These are phyloP conservation scores for Pyxicephalus adspersus DNA, from an alignment of 2,113 vertebrate genomes.

Conservation along the genomic window DNA sequence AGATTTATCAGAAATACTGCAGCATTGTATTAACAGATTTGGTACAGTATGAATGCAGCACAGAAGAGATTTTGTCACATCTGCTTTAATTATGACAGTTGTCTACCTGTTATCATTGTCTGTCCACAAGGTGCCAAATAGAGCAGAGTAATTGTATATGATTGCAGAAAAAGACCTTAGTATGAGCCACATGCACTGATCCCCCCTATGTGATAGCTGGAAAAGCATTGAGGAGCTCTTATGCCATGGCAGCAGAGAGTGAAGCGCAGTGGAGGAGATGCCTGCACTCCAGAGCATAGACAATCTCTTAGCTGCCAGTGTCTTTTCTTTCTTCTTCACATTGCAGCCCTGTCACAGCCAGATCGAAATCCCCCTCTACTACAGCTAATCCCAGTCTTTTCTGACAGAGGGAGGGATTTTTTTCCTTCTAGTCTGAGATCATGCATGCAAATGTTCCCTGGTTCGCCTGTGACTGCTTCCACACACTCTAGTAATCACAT, in stretches of 20 bases:
- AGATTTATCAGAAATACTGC: too few relatives aligned
- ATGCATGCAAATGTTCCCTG: conserved; percentile 38
- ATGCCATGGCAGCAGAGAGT: conserved; percentile 3
- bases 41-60: too few relatives aligned
- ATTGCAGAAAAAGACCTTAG: neutral
- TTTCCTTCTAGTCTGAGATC: conserved; percentile 15
- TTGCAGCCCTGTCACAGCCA: conserved; percentile 62
- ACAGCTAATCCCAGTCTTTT: conserved; percentile 37
- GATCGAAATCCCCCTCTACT: conserved; percentile 48
- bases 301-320: conserved; percentile 59
- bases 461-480: conserved; percentile 35
- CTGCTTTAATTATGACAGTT: too few relatives aligned
- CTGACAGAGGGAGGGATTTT: conserved; percentile 51
- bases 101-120: too few relatives aligned
- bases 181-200: neutral
- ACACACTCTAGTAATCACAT: conserved; percentile 36
- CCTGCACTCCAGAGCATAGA: conserved; percentile 57
- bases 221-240: neutral
- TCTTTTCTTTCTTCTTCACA: conserved; percentile 3
- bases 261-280: neutral
- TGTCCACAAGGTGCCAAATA: too few relatives aligned
- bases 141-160: too few relatives aligned
- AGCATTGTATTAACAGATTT: too few relatives aligned
- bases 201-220: conserved; percentile 6
- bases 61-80: too few relatives aligned